A percentile compares a stretch with the other conserved stretches of the same genome.
Evolutionary conservation across 2,113 vertebrate species (phyloP).

Genomic region (Macquaria ambigua): DNA sequence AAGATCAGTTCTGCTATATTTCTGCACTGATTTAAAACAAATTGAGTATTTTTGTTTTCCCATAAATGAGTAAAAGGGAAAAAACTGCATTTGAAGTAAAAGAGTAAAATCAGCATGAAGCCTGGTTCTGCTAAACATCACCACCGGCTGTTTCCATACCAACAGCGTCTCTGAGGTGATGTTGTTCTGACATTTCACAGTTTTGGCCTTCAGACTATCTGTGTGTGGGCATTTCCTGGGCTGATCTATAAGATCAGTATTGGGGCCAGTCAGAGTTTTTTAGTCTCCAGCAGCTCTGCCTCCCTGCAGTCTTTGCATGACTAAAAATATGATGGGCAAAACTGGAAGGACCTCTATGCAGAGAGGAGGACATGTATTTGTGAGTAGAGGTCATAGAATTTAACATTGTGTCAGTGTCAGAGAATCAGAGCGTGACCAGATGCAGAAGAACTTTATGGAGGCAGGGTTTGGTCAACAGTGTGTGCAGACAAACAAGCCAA

Average conservation of each 20-base stretch:
- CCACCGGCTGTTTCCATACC: constrained; percentile 4
- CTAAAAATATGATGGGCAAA: constrained; percentile 1
- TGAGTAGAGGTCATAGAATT: neutral
- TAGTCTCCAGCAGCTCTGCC: neutral
- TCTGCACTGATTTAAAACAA: constrained; percentile 21
- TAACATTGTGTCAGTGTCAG: neutral
- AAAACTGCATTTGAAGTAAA: neutral
- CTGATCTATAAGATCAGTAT: neutral
- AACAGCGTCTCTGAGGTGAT: neutral
- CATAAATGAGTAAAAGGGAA: neutral
- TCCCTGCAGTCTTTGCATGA: neutral
- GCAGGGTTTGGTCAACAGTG: neutral
- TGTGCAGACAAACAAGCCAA: neutral
- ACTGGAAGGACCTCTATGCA: no score
- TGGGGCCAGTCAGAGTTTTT: neutral
- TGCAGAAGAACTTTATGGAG: neutral
- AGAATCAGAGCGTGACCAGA: neutral
- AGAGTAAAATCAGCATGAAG: constrained; percentile 35
- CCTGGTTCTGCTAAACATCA: constrained; percentile 37
- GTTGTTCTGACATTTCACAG: neutral
- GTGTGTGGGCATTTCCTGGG: neutral
- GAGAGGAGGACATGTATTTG: neutral
- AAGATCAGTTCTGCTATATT: constrained; percentile 9
- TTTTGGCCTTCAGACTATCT: neutral
- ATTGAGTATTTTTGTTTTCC: neutral